Percentiles rank a stretch among this genome's conserved stretches.
phyloP scores from a whole-genome alignment of 35 echinoderm and acorn worm species.

The Ptychodera flava region DNA sequence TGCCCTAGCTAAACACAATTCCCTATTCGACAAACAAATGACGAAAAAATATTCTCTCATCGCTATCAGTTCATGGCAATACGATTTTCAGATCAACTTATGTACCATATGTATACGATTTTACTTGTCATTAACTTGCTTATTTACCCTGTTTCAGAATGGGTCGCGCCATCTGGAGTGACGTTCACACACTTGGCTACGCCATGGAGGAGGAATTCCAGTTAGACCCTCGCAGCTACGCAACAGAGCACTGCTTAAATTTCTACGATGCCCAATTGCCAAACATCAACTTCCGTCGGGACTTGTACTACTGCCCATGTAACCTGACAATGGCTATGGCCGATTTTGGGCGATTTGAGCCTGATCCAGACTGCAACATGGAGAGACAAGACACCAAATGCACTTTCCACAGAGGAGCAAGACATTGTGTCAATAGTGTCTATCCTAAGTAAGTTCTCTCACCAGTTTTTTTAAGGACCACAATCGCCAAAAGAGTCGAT shows the following conservation, averaged over 20 bases:
- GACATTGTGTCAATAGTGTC: slow-evolving; percentile 59
- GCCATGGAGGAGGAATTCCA: slow-evolving; percentile 68
- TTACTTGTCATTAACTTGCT: not conserved
- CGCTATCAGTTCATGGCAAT: no score
- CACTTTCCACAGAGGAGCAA: not conserved
- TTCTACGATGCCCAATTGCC: not conserved
- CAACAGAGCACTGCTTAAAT: not conserved
- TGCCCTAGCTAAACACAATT: no score
- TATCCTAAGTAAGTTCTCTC: slow-evolving; percentile 35
- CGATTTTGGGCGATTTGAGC: slow-evolving; percentile 54
- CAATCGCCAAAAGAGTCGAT: no score
- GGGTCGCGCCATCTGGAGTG: slow-evolving; percentile 47
- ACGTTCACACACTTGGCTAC: slow-evolving; percentile 60
- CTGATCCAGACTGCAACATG: slow-evolving; percentile 41
- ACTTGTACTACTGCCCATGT: slow-evolving; percentile 60
- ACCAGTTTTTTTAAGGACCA: no score
- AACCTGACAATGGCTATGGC: slow-evolving; percentile 61
- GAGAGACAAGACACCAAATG: slow-evolving; percentile 24
- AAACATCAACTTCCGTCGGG: slow-evolving; percentile 28
- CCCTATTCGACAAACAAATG: no score
- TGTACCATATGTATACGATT: no score
- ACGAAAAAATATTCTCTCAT: no score
- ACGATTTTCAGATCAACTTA: no score
- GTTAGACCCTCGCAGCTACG: slow-evolving; percentile 14
- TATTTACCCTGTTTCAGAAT: no score